Evolutionary conservation across 1,140 invertebrate species (phyloP), one percentile per base, ranked within the genome.

Genomic region (Zaprionus davidi): DNA sequence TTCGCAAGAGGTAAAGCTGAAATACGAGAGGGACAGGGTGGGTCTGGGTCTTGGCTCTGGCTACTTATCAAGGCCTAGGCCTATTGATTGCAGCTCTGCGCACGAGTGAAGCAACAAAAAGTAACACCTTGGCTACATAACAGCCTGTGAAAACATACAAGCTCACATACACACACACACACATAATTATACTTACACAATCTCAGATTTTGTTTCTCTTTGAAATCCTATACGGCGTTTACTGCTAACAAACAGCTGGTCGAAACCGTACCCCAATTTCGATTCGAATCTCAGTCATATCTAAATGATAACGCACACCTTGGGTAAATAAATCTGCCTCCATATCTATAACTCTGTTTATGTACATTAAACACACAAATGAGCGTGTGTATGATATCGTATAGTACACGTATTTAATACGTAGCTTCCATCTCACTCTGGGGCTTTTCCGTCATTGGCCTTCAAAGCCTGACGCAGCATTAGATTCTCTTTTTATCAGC

Each of bases 1-100:
- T 82, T 67, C 70, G 11, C 64, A 66, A 51, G 63, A 22, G 49
- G 22, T 31, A 63, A 77, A 69, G 31, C 38, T 60, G 13, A 60
- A 56, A 66, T 56, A 49, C 22, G n/a, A 49, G 62, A 44, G 24
- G 22, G 53, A 12, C 31, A 17, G 22, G 24, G 9, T 26, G 60
- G n/a, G 38, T 7, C 13, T 12, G 22, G 13, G 49, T 24, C 24
- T 62, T 7, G 46, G 46, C 20, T 4, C 20, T 5, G 20, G 20
- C 20, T 70, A 58, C 55, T 76, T 72, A 76, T 72, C 69, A 71
- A 76, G 62, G 70, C 46, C 67, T 66, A 53, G 49, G 51, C n/a
- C 53, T 71, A 75, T 75, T 59, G 72, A 75, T 75, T 75, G 64
- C 34, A 64, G 59, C 67, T 64, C 34, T 53, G 49, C 49, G 60